Evolutionary conservation across 1,140 invertebrate genomes (phyloP).

Genomic region (Calephelis virginiensis): DNA sequence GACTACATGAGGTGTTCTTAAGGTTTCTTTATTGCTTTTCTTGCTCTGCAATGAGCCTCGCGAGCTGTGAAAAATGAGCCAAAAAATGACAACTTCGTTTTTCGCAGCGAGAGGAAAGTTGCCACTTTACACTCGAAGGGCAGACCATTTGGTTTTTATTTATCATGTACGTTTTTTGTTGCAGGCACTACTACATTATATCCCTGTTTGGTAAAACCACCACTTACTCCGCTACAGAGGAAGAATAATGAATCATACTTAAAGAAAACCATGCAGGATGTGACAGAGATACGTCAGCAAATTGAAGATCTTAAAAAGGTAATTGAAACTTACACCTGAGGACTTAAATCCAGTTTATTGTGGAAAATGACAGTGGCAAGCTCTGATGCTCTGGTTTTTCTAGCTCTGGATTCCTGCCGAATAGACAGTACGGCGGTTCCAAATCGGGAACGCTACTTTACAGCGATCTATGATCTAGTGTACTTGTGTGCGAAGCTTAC

Average conservation of each 20-base stretch:
- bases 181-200: constrained; percentile 36
- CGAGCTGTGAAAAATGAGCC: no score
- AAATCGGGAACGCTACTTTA: no score
- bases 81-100: no score
- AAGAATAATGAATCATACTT: constrained; percentile 32
- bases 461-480: no score
- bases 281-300: constrained; percentile 47
- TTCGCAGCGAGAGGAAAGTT: no score
- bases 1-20: no score
- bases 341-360: neutral
- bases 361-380: neutral
- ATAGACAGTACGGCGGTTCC: no score
- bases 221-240: constrained; percentile 17
- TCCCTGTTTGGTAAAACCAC: constrained; percentile 41
- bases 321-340: constrained; percentile 1
- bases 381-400: neutral
- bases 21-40: no score
- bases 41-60: no score
- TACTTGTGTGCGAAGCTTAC: no score
- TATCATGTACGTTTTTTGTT: neutral
- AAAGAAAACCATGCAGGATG: constrained; percentile 45
- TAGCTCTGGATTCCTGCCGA: neutral
- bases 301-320: constrained; percentile 61
- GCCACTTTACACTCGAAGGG: no score
- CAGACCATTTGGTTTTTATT: no score